These are phyloP conservation scores for Cataglyphis cursor DNA, from an alignment of 2,888 invertebrate species.

Conservation along the genomic window DNA sequence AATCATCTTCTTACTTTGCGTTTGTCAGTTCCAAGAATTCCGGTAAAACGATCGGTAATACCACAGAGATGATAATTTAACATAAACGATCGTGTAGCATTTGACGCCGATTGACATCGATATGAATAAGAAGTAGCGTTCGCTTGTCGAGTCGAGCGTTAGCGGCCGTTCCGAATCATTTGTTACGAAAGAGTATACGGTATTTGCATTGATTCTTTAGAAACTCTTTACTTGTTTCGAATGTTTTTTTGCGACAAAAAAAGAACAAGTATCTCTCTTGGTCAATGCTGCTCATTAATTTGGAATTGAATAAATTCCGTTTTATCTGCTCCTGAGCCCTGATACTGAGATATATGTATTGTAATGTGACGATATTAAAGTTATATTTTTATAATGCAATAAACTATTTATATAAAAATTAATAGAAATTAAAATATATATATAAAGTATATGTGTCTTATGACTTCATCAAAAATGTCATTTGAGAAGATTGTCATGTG, in stretches of 20 bases:
- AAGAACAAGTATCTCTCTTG: background rate
- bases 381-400: background rate
- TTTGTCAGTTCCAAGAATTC: background rate
- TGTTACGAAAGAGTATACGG: conserved; percentile 26
- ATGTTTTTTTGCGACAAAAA: conserved; percentile 26
- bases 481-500: background rate
- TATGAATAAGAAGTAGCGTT: conserved; percentile 46
- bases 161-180: conserved; percentile 47
- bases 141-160: conserved; percentile 43
- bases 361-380: background rate
- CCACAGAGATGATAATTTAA: conserved; percentile 51
- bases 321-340: background rate
- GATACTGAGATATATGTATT: background rate
- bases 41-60: conserved; percentile 13
- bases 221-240: conserved; percentile 15
- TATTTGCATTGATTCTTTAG: conserved; percentile 48
- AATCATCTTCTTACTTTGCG: conserved; percentile 7
- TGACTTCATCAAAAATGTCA: background rate
- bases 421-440: background rate
- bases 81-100: conserved; percentile 42
- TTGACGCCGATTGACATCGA: conserved; percentile 49
- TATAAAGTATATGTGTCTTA: background rate
- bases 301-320: conserved; percentile 11
- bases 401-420: background rate
- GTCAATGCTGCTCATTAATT: conserved; percentile 43